Percentiles rank a stretch among this genome's conserved stretches.
Evolutionary conservation across 2,113 vertebrate species (phyloP).

Genomic region (Hippotragus niger): DNA sequence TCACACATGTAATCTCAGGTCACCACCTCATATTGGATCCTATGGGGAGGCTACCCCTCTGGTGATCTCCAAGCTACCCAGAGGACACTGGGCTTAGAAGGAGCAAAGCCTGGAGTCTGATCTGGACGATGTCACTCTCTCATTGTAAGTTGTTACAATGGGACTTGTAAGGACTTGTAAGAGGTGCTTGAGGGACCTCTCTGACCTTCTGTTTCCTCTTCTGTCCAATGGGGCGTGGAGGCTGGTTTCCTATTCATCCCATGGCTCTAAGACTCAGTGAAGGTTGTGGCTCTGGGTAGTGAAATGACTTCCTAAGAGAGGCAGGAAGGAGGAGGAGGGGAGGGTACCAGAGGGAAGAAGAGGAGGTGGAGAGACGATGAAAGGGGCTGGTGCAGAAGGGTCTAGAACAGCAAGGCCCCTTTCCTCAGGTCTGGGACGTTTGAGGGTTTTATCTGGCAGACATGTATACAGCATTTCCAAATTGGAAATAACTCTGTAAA

Average conservation of each 20-base stretch:
- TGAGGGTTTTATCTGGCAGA: conserved; percentile 76
- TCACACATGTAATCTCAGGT: not conserved
- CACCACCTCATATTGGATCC: not conserved
- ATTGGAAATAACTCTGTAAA: conserved; percentile 83
- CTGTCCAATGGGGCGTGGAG: rapidly evolving
- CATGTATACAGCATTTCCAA: conserved; percentile 79
- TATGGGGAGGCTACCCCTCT: rapidly evolving
- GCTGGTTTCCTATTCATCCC: too few species aligned
- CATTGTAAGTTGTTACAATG: not conserved
- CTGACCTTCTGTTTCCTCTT: not conserved
- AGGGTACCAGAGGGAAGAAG: not conserved
- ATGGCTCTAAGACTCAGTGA: conserved; percentile 37
- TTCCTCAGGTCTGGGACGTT: conserved; percentile 64
- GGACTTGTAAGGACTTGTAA: not conserved
- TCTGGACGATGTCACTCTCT: rapidly evolving
- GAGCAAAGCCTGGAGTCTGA: not conserved
- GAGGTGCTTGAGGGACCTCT: not conserved
- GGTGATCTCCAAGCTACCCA: too few species aligned
- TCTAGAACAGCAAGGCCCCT: conserved; percentile 61
- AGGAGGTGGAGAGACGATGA: not conserved
- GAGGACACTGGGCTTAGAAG: not conserved
- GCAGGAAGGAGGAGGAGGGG: conserved; percentile 48
- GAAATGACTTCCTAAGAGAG: conserved; percentile 55
- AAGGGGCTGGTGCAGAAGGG: conserved; percentile 14
- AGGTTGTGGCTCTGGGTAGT: conserved; percentile 17